Evolutionary conservation across 2,888 invertebrate species (phyloP).

Genomic region (Microctonus brassicae): DNA sequence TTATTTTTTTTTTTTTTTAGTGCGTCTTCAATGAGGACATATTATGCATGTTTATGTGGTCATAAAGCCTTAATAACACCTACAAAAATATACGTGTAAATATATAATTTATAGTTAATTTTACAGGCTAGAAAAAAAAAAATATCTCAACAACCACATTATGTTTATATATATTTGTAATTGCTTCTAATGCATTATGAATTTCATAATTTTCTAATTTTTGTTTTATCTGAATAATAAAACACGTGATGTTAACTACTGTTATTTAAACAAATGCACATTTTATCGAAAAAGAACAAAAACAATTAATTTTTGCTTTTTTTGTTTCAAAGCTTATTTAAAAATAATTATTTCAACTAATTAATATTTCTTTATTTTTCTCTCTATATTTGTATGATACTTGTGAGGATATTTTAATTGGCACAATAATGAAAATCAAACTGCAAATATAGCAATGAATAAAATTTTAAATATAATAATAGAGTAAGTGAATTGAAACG

Average conservation of each 20-base stretch:
- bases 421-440: not conserved
- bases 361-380: not conserved
- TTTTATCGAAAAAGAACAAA: not conserved
- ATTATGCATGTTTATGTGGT: not conserved
- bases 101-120: not conserved
- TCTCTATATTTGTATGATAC: not conserved
- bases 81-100: not conserved
- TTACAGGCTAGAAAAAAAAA: not conserved
- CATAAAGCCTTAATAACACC: not conserved
- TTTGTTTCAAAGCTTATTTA: not conserved
- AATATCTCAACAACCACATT: not conserved
- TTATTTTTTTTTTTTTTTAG: not conserved
- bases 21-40: not conserved
- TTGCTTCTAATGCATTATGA: not conserved
- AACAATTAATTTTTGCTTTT: not conserved
- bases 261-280: not conserved
- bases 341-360: no score
- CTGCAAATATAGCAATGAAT: not conserved
- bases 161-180: not conserved
- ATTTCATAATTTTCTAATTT: not conserved
- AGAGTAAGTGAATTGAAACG: no score
- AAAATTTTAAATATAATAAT: no score
- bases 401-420: not conserved
- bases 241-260: not conserved
- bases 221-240: not conserved